Evolutionary conservation across 2,797 vertebrate genomes (phyloP).

Genomic region (Brotula barbata): DNA sequence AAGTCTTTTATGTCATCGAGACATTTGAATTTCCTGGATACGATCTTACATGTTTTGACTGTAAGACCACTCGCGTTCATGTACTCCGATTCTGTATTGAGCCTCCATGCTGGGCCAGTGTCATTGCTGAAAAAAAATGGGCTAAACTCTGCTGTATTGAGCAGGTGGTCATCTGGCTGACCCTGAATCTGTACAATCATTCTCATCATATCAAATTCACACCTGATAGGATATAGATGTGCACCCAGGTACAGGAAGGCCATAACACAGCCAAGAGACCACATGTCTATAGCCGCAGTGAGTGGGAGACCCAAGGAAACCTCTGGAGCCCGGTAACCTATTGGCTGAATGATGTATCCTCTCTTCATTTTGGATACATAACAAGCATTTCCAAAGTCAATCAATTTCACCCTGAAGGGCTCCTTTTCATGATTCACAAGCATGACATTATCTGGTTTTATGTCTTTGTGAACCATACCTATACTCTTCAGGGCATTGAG

Average conservation of each 20-base stretch:
- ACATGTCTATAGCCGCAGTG: neutral
- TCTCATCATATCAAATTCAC: neutral
- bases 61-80: neutral
- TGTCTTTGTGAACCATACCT: neutral
- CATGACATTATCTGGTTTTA: neutral
- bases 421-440: neutral
- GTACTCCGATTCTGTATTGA: neutral
- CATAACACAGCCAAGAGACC: constrained; percentile 1
- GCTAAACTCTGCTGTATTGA: neutral
- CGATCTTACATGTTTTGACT: no score
- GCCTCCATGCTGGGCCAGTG: neutral
- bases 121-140: neutral
- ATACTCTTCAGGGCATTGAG: neutral
- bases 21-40: neutral
- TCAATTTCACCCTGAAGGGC: neutral
- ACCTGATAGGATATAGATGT: neutral
- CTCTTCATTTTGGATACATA: neutral
- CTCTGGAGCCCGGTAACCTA: neutral
- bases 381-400: neutral
- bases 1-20: neutral
- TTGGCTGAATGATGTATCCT: neutral
- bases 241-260: neutral
- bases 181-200: neutral
- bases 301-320: neutral
- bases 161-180: neutral